Base-by-base conservation (phyloP, 1,140 invertebrate genomes). In the Hyposmocoma kahamanoa region DNA sequence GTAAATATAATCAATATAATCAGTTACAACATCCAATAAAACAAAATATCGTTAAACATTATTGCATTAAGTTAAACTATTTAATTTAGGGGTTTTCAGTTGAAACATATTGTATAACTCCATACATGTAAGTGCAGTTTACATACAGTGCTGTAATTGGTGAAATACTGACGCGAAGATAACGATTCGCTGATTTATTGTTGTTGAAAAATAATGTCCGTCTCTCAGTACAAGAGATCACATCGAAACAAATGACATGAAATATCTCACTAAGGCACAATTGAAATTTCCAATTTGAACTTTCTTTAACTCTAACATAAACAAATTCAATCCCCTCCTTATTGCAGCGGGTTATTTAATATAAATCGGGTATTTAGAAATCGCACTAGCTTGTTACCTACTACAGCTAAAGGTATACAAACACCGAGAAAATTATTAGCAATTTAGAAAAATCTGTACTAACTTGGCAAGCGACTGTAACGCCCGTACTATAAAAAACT, bases 181-280 rank as follows among this genome's bases (percentile, higher is more conserved):
- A 13, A 13, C 10, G 10, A 1, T 30, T 30, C 28, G 6, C 2
- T 30, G 28, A n/a, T 10, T n/a, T 30, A 30, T 30, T 30, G 10
- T 6, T 30, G 28, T 13, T 30, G 6, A 10, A 6, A 30, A 2
- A 3, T 6, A 30, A 30, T 6, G 13, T 10, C 28, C 48, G 55
- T 53, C 34, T 34, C 47, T 34, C 50, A n/a, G n/a, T n/a, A n/a
- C 49, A 38, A 56, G 53, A 59, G 32, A 17, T 36, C 19, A n/a
- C 38, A 66, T 68, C 62, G 67, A 70, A 80, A 71, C 55, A 70
- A 77, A 71, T 72, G 64, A 62, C 59, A 66, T 66, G 75, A 72
- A 72, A 67, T 68, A 59, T 71, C 59, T 79, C 81, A 82, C 81
- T 84, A 84, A 84, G 81, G 81, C 81, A 84, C 78, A 83, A 84